Evolutionary conservation across 2,113 vertebrate species (phyloP), one percentile per base, ranked within the genome.

Genomic region (Etia nguti): DNA sequence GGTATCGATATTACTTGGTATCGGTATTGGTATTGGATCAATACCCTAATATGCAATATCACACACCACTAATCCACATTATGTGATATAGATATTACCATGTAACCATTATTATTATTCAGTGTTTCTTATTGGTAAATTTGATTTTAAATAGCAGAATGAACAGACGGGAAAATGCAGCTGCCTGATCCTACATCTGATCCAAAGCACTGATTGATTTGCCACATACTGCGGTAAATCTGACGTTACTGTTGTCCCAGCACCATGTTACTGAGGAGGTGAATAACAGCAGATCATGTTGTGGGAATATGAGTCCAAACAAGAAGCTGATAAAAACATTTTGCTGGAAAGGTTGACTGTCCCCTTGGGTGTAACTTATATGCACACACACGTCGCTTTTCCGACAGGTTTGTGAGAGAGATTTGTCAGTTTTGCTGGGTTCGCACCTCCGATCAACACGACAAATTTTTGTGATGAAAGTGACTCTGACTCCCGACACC

Each of bases 391-490:
- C 20, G 73, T 88, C 20, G 9, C 46, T 48, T 84, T 86, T 89
- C 57, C 41, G 80, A 52, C 11, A 43, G 65, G 50, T 80, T 88
- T 90, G 80, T 89, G 77, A 57, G 80, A 85, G 83, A 88, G 83
- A 88, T 93, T 94, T 91, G 93, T 94, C 93, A 94, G 92, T 88
- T 93, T 91, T 82, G 83, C 85, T 36, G 88, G 57, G 38, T 93
- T 93, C 91, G 87, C 92, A 93, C 91, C 84, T 94, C 91, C 57
- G 62, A 94, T 91, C 93, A 94, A 85, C 88, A 68, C 38, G 12
- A 84, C 54, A 85, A 84, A 87, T 91, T 56, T 88, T 31, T 65
- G 83, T 90, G 91, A 93, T 24, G 77, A 91, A 92, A 94, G 87
- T 83, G 89, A 93, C 83, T 91, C 83, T 87, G 87, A 88, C 93